These are phyloP conservation scores for Pseudorectes ferrugineus DNA, from an alignment of 2,113 vertebrate genomes.

Conservation along the genomic window DNA sequence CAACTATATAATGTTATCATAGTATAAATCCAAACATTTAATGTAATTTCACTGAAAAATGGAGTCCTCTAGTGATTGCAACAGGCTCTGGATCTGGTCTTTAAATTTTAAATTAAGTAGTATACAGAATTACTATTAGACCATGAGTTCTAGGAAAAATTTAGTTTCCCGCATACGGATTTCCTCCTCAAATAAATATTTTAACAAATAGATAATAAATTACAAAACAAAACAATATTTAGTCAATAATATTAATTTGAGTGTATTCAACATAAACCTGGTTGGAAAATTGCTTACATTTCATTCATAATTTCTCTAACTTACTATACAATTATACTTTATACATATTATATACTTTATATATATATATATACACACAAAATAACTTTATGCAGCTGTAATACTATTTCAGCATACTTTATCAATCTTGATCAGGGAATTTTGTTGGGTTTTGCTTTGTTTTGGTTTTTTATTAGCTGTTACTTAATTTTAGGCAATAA, in stretches of 20 bases:
- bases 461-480: neutral
- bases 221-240: neutral
- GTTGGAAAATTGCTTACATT: neutral
- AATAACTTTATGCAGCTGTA: neutral
- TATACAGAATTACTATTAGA: neutral
- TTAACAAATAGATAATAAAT: neutral
- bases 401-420: neutral
- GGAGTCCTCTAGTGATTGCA: neutral
- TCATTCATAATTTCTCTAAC: neutral
- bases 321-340: neutral
- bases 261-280: neutral
- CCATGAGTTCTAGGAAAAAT: neutral
- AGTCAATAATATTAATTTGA: neutral
- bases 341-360: neutral
- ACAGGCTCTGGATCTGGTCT: neutral
- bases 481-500: neutral
- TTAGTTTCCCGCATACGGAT: neutral
- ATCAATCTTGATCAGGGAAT: neutral
- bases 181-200: neutral
- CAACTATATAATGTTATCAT: neutral
- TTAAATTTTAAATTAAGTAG: neutral
- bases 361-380: neutral
- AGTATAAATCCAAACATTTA: neutral
- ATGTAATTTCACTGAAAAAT: neutral
- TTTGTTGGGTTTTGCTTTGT: neutral